Conservation (phyloP, 2,113 vertebrate genomes). For the Parotia lawesii region DNA sequence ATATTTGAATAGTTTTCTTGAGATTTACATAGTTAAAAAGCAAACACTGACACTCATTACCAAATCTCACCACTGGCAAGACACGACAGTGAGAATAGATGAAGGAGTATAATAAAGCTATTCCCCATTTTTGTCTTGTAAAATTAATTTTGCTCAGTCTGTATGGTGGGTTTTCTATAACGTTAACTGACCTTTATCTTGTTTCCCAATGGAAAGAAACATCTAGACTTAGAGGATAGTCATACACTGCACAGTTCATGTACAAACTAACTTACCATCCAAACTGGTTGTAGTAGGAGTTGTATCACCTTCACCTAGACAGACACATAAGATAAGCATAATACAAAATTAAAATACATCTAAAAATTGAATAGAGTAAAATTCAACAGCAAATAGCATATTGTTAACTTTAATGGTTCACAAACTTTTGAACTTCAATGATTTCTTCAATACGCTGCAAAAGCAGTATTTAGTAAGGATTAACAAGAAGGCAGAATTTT, state of each 20-base stretch:
- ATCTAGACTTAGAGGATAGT: background rate
- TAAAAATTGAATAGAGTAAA: background rate
- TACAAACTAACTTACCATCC: conserved; percentile 70
- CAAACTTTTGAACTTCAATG: background rate
- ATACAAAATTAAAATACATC: background rate
- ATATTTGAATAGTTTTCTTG: background rate
- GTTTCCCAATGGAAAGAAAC: background rate
- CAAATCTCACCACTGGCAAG: background rate
- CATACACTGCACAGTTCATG: background rate
- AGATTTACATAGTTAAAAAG: background rate
- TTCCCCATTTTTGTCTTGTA: background rate
- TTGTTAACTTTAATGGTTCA: background rate
- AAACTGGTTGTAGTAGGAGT: conserved; percentile 68
- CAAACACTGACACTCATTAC: background rate
- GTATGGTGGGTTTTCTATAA: rapidly evolving
- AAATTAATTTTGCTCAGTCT: background rate
- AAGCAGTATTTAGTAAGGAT: background rate
- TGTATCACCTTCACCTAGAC: conserved; percentile 77
- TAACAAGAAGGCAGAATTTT: background rate
- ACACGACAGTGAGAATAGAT: background rate
- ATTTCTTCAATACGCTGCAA: background rate
- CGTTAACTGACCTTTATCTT: background rate
- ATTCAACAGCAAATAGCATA: background rate
- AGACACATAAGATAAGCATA: conserved; percentile 23
- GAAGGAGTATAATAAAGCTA: background rate